Evolutionary conservation across 1,140 invertebrate species (phyloP).

Genomic region (Penaeus vannamei): DNA sequence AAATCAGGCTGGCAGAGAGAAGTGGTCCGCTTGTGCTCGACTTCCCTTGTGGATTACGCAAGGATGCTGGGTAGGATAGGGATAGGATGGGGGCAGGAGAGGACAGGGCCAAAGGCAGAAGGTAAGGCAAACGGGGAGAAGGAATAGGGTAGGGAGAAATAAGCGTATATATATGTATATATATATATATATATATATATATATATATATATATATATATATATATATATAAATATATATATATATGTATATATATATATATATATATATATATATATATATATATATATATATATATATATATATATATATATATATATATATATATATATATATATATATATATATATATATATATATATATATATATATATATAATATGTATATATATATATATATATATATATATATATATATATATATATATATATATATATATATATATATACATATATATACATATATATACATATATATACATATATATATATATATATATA

Average conservation of each 20-base stretch:
- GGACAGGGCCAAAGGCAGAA: too few species aligned
- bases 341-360: slow-evolving; percentile 14
- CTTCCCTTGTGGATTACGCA: too few species aligned
- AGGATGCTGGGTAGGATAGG: too few species aligned
- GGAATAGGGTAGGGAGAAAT: not conserved
- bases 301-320: not conserved
- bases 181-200: too few species aligned
- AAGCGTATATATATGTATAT: not conserved
- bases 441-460: slow-evolving; percentile 25
- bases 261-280: not conserved
- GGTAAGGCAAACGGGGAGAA: too few species aligned
- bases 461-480: not conserved
- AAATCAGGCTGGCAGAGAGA: too few species aligned
- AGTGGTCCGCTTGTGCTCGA: too few species aligned
- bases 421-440: slow-evolving; percentile 10
- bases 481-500: too few species aligned
- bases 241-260: not conserved
- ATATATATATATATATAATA: slow-evolving; percentile 11
- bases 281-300: not conserved
- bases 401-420: slow-evolving; percentile 16
- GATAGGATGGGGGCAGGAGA: too few species aligned
- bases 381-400: slow-evolving; percentile 36
- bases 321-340: not conserved
- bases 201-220: slow-evolving; percentile 40
- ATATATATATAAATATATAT: not conserved